Evolutionary conservation across 2,888 invertebrate genomes (phyloP).

Genomic region (Diaperis boleti): DNA sequence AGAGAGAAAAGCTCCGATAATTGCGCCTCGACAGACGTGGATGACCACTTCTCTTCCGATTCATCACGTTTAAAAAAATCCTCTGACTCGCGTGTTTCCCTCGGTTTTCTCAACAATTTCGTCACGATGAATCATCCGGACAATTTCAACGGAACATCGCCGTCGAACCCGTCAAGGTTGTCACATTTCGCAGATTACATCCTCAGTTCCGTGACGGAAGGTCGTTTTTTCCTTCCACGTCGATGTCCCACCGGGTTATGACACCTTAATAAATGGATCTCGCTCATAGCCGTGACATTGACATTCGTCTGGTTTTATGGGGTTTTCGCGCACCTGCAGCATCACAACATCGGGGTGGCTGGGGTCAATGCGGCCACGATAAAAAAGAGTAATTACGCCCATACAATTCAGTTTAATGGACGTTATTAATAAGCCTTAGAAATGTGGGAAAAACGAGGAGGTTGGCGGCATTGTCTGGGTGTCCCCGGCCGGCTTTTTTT

Average conservation of each 20-base stretch:
- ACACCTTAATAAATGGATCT: slow-evolving; percentile 39
- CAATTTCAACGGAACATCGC: slow-evolving; percentile 28
- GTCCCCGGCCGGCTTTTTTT: background rate
- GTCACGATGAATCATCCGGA: slow-evolving; percentile 27
- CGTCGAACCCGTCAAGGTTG: slow-evolving; percentile 38
- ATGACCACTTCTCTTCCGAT: background rate
- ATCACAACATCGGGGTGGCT: background rate
- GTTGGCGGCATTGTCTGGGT: slow-evolving; percentile 2
- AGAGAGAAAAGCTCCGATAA: too few species aligned
- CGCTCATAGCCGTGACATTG: slow-evolving; percentile 25
- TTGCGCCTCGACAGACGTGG: too few species aligned
- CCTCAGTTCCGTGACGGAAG: slow-evolving; percentile 40
- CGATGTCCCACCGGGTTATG: slow-evolving; percentile 32
- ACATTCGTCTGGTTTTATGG: slow-evolving; percentile 33
- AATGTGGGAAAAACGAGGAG: background rate
- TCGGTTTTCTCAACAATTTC: background rate
- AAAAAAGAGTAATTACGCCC: slow-evolving; percentile 1
- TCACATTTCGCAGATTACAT: slow-evolving; percentile 38
- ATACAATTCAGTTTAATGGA: background rate
- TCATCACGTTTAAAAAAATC: slow-evolving; percentile 15
- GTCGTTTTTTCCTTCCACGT: slow-evolving; percentile 32
- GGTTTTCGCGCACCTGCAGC: background rate
- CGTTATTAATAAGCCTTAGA: slow-evolving; percentile 5
- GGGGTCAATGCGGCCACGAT: background rate
- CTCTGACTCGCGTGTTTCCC: background rate